phyloP scores from a whole-genome alignment of 2,797 vertebrate genomes.

The Rhabdophis nuchalis region DNA sequence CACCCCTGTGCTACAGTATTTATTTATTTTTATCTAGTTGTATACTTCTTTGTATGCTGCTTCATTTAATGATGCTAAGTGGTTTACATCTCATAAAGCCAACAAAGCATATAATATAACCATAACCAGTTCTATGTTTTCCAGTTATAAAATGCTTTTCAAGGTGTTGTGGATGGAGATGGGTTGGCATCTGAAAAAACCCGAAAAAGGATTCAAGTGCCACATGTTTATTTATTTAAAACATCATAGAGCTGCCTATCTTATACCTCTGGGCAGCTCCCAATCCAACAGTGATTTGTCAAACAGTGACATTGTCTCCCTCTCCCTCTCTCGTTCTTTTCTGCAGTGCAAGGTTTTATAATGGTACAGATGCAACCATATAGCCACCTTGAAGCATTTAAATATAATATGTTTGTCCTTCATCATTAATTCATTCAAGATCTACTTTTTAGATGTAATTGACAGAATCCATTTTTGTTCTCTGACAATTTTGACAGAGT shows the following conservation, averaged over 20 bases:
- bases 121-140: neutral
- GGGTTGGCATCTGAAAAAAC: neutral
- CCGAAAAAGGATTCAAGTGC: neutral
- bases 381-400: neutral
- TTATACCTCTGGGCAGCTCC: neutral
- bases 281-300: neutral
- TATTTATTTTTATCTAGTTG: neutral
- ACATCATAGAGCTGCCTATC: neutral
- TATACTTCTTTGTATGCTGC: neutral
- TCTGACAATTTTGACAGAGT: neutral
- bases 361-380: neutral
- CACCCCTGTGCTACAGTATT: neutral
- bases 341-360: neutral
- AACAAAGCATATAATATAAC: neutral
- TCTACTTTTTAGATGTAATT: neutral
- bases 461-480: constrained; percentile 11
- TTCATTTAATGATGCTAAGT: neutral
- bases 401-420: constrained; percentile 15
- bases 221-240: neutral
- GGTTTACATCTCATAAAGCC: neutral
- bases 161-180: neutral
- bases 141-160: neutral
- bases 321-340: neutral
- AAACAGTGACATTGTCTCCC: neutral
- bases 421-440: constrained; percentile 21